These are phyloP conservation scores for Eupithecia inturbata DNA, from an alignment of 2,888 invertebrate species.

Conservation along the genomic window DNA sequence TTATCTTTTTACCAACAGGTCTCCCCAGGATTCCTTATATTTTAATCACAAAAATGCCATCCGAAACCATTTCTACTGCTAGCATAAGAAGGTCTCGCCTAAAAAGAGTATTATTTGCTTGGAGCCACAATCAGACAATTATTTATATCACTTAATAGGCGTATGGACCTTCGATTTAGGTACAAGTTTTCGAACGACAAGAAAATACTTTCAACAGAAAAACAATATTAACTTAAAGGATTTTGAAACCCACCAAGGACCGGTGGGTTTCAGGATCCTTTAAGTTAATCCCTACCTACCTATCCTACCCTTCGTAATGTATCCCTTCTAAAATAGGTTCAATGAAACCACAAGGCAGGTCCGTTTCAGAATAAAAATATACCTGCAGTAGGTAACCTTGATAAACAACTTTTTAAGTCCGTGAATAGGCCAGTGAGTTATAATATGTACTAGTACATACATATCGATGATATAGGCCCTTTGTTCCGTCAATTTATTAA, in stretches of 20 bases:
- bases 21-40: too few species aligned
- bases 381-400: constrained; percentile 22
- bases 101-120: too few species aligned
- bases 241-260: constrained; percentile 1
- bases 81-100: too few species aligned
- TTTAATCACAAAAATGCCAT: too few species aligned
- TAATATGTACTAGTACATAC: too few species aligned
- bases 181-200: neutral
- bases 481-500: neutral
- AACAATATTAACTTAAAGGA: constrained; percentile 1
- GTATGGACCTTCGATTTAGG: neutral
- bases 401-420: neutral
- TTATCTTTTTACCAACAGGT: too few species aligned
- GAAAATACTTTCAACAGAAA: neutral
- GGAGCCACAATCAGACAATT: too few species aligned
- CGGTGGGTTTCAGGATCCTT: too few species aligned
- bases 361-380: constrained; percentile 19
- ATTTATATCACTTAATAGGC: neutral
- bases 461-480: neutral
- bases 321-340: constrained; percentile 21
- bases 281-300: too few species aligned
- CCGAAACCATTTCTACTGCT: too few species aligned
- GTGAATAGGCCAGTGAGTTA: too few species aligned
- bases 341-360: neutral
- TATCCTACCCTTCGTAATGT: neutral